These are phyloP conservation scores for Netelia virgata DNA, from an alignment of 2,888 invertebrate species.

Conservation along the genomic window DNA sequence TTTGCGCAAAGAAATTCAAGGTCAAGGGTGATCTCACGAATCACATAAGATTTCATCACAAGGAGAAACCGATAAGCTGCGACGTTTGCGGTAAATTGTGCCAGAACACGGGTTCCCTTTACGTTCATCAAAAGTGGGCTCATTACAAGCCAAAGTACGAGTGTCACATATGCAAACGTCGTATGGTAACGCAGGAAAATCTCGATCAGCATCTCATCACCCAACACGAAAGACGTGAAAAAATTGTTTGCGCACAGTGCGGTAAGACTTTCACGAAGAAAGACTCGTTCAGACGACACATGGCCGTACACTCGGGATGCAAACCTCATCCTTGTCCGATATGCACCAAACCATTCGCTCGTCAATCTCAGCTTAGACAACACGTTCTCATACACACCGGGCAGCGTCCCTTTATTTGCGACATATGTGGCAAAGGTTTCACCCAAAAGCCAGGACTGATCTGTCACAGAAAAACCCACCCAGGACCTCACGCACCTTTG, in stretches of 20 bases:
- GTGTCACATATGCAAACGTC: slow-evolving; percentile 82
- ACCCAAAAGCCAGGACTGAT: slow-evolving; percentile 83
- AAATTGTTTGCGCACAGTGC: slow-evolving; percentile 83
- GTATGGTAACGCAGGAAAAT: slow-evolving; percentile 84
- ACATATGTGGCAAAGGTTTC: slow-evolving; percentile 83
- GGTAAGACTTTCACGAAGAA: slow-evolving; percentile 83
- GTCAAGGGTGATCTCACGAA: slow-evolving; percentile 83
- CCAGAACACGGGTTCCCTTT: slow-evolving; percentile 82
- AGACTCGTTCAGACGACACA: slow-evolving; percentile 83
- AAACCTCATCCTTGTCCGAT: slow-evolving; percentile 82
- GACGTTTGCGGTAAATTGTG: slow-evolving; percentile 83
- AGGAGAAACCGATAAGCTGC: slow-evolving; percentile 83
- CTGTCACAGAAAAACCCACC: slow-evolving; percentile 83
- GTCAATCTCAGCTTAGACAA: slow-evolving; percentile 82
- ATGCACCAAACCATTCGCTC: slow-evolving; percentile 82
- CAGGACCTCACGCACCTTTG: slow-evolving; percentile 82
- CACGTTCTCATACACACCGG: slow-evolving; percentile 83
- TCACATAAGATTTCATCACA: slow-evolving; percentile 83
- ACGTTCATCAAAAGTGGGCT: slow-evolving; percentile 84
- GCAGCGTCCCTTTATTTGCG: slow-evolving; percentile 82
- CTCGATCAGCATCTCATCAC: slow-evolving; percentile 82
- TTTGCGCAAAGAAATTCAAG: slow-evolving; percentile 82
- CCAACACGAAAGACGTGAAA: slow-evolving; percentile 83
- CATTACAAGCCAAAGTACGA: slow-evolving; percentile 83
- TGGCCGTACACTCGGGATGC: slow-evolving; percentile 83